Evolutionary conservation across 2,888 invertebrate species (phyloP).

Genomic region (Neoascia interrupta): DNA sequence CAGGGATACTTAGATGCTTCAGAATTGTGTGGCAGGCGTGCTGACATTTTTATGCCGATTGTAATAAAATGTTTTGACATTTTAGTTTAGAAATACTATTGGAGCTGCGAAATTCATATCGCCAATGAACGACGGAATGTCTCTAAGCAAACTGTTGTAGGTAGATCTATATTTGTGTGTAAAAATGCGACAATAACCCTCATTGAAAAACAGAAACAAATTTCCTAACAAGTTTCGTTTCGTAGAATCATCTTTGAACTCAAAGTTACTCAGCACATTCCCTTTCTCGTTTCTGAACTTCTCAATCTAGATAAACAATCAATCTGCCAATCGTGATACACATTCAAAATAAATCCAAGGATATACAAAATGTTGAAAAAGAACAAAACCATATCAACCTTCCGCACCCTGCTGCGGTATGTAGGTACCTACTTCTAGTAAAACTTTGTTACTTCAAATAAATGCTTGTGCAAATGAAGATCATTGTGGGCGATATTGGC

Average conservation of each 20-base stretch:
- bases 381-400: background rate
- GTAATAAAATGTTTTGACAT: constrained; percentile 30
- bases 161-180: no score
- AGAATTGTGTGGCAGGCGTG: constrained; percentile 4
- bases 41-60: constrained; percentile 33
- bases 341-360: constrained; percentile 16
- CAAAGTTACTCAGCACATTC: background rate
- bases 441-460: constrained; percentile 20
- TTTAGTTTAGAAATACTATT: background rate
- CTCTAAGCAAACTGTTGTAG: background rate
- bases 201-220: no score
- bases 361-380: background rate
- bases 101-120: background rate
- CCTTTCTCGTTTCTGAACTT: background rate
- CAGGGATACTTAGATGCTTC: constrained; percentile 25
- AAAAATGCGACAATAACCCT: no score
- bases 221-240: background rate
- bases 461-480: constrained; percentile 61
- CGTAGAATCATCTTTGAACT: background rate
- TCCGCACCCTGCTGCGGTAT: constrained; percentile 38
- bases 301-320: constrained; percentile 9
- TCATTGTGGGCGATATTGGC: constrained; percentile 63
- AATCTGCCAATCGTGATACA: constrained; percentile 37
- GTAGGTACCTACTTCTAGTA: background rate
- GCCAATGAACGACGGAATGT: background rate